Evolutionary conservation across 2,797 vertebrate species (phyloP).

Genomic region (Gouania willdenowi): DNA sequence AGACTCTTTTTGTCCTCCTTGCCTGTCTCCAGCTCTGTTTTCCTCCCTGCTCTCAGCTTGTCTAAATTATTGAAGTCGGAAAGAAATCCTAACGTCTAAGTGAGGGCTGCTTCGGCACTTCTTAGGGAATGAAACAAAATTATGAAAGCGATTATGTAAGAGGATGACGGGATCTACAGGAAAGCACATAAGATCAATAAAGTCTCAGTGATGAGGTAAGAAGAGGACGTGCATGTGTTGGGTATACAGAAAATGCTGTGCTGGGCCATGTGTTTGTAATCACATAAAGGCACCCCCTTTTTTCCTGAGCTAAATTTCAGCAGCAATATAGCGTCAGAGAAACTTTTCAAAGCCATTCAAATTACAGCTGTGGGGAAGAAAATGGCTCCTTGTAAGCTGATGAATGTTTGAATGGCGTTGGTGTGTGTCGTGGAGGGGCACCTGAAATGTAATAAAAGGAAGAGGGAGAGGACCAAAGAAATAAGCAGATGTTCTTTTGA

Average conservation of each 20-base stretch:
- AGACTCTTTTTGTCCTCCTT: constrained; percentile 9
- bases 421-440: constrained; percentile 48
- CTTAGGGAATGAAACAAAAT: constrained; percentile 17
- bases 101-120: constrained; percentile 2
- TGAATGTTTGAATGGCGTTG: constrained; percentile 38
- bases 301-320: constrained; percentile 39
- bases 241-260: neutral
- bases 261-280: constrained; percentile 26
- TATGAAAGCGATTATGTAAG: constrained; percentile 12
- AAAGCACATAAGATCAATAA: constrained; percentile 1
- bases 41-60: constrained; percentile 1
- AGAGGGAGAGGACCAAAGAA: constrained; percentile 55
- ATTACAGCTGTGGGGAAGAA: constrained; percentile 55
- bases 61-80: constrained; percentile 27
- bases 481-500: constrained; percentile 71
- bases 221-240: constrained; percentile 1
- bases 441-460: constrained; percentile 53
- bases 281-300: constrained; percentile 9
- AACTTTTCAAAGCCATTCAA: constrained; percentile 56
- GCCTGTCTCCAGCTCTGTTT: constrained; percentile 3
- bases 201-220: constrained; percentile 11
- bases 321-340: constrained; percentile 21
- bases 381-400: constrained; percentile 24
- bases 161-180: constrained; percentile 1
- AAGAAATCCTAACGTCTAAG: constrained; percentile 12